Evolutionary conservation across 2,113 vertebrate species (phyloP).

Genomic region (Dasyprocta punctata): DNA sequence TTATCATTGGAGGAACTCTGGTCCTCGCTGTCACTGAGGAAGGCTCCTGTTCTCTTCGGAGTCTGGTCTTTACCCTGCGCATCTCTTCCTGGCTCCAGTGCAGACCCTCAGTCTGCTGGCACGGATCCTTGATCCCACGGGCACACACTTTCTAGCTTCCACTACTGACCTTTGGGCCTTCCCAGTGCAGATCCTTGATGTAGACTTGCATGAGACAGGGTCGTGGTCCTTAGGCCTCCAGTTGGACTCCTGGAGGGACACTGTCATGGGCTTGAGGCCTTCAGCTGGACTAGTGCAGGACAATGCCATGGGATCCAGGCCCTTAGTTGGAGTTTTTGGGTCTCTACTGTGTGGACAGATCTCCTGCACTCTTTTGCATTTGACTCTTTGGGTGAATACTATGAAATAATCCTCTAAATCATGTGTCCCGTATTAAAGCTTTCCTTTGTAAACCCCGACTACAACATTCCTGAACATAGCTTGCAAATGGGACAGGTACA

Average conservation of each 20-base stretch:
- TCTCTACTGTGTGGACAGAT: not conserved
- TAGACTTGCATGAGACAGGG: not conserved
- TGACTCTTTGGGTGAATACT: not conserved
- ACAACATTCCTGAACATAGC: not conserved
- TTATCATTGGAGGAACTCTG: not conserved
- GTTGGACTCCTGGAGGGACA: too few relatives aligned
- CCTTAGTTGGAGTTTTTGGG: not conserved
- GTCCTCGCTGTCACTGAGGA: not conserved
- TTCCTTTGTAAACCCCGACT: not conserved
- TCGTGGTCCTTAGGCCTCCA: not conserved
- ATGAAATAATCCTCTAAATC: not conserved
- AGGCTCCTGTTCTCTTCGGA: not conserved
- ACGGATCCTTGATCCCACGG: not conserved
- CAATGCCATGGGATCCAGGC: not conserved
- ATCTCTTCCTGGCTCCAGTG: not conserved
- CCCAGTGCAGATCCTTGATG: too few relatives aligned
- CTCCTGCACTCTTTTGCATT: not conserved
- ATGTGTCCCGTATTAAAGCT: not conserved
- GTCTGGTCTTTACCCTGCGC: not conserved
- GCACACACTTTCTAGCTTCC: not conserved
- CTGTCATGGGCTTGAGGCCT: too few relatives aligned
- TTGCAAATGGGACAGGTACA: not conserved
- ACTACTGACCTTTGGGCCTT: not conserved
- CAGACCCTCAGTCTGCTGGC: not conserved
- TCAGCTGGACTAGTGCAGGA: not conserved